These are phyloP conservation scores for Pelodytes ibericus DNA, from an alignment of 2,797 vertebrate genomes.

Conservation along the genomic window DNA sequence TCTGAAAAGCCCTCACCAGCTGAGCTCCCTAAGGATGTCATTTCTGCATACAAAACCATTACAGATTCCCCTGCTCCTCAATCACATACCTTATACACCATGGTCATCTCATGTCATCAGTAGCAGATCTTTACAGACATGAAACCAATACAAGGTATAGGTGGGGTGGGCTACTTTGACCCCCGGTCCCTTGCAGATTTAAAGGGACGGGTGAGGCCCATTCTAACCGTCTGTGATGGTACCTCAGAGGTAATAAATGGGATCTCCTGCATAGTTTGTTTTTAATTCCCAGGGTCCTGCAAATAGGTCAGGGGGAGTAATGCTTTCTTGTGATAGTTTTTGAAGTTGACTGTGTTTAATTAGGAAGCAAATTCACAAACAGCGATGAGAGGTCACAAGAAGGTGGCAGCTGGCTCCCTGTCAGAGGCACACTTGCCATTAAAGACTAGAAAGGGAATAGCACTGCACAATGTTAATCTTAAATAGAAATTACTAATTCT, in stretches of 20 bases:
- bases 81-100: slow-evolving; percentile 46
- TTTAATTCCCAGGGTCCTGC: slow-evolving; percentile 69
- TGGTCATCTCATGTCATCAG: slow-evolving; percentile 8
- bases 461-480: too few relatives aligned
- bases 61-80: slow-evolving; percentile 45
- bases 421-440: too few relatives aligned
- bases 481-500: too few relatives aligned
- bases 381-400: slow-evolving; percentile 26
- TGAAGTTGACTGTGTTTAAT: slow-evolving; percentile 61
- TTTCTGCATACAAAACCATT: slow-evolving; percentile 51
- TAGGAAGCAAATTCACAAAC: slow-evolving; percentile 57
- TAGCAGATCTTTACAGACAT: background rate
- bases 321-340: slow-evolving; percentile 27
- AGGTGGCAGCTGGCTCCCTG: background rate
- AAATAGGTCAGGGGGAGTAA: slow-evolving; percentile 52
- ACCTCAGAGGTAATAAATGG: slow-evolving; percentile 39
- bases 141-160: background rate
- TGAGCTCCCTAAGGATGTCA: slow-evolving; percentile 59
- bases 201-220: background rate
- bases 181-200: background rate
- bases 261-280: slow-evolving; percentile 63
- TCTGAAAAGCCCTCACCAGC: slow-evolving; percentile 69
- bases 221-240: background rate
- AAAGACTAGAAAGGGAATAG: too few relatives aligned
- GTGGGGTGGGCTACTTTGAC: background rate